A percentile compares a stretch with the other conserved stretches of the same genome.
Conservation (phyloP, 2,888 invertebrate genomes). For the Caenorhabditis plicata region DNA sequence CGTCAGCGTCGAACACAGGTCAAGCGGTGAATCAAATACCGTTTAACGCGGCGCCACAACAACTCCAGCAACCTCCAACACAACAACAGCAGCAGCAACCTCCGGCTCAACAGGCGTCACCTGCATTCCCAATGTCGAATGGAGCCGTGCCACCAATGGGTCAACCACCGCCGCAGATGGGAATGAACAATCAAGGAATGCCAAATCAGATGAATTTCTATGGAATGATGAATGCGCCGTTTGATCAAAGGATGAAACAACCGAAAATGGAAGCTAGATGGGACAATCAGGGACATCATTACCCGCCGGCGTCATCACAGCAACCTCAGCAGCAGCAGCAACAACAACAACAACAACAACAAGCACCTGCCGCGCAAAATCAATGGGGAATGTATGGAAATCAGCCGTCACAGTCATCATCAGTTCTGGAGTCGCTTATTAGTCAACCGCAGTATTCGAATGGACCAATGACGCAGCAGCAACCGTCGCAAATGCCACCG, state of each 20-base stretch:
- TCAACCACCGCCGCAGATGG: constrained; percentile 56
- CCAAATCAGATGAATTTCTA: too few species aligned
- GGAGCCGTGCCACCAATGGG: constrained; percentile 44
- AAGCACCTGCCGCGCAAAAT: not conserved
- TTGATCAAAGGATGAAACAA: constrained; percentile 9
- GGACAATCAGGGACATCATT: constrained; percentile 30
- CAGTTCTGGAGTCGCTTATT: constrained; percentile 47
- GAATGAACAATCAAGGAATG: constrained; percentile 6
- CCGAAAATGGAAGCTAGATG: constrained; percentile 11
- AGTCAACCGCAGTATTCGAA: constrained; percentile 40
- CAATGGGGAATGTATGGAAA: constrained; percentile 19
- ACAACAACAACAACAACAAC: constrained; percentile 6
- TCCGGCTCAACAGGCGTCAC: not conserved
- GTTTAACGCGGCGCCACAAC: too few species aligned
- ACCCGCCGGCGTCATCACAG: constrained; percentile 14
- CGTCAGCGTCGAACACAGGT: constrained; percentile 4
- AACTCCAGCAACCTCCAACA: not conserved
- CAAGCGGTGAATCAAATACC: constrained; percentile 13
- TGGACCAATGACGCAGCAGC: constrained; percentile 8
- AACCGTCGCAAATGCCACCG: constrained; percentile 2
- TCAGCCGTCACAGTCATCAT: constrained; percentile 8
- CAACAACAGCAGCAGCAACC: not conserved
- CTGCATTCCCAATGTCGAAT: not conserved
- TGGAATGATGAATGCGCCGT: constrained; percentile 25
- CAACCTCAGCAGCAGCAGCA: constrained; percentile 16